Evolutionary conservation across 2,888 invertebrate species (phyloP), one percentile per base, ranked within the genome.

Genomic region (Prosopocoilus inquinatus): DNA sequence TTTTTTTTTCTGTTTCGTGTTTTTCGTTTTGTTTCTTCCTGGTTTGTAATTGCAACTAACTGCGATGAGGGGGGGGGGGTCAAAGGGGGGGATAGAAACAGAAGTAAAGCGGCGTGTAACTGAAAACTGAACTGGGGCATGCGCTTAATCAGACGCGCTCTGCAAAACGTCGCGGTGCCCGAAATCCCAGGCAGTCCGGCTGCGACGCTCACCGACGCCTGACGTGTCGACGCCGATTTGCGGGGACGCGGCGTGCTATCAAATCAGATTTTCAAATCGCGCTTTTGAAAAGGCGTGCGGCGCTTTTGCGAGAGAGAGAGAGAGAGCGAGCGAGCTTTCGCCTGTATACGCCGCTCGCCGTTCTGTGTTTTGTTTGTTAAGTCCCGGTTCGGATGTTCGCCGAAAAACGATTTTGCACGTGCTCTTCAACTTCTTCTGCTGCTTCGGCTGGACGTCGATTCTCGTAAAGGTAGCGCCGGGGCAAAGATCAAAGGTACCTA

Each of bases 131-230:
- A n/a, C 56, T 55, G 46, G 60, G 57, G 58, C 64, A 62, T 62
- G 64, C 64, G 64, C 62, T 53, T 47, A 44, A 55, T 47, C 51
- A 60, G 53, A 62, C 57, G 61, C 61, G 62, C 65, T 60, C 58
- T 59, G 62, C 59, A 59, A 55, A 53, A 55, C 58, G 60, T 59
- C 63, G 64, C 60, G 59, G 57, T 64, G 62, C 61, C 58, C 59
- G 59, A 45, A 59, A 62, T 64, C 66, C 66, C 66, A 66, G 66
- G 66, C 66, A 66, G 64, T 66, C 63, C 63, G 58, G 64, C 62
- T 57, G 55, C 61, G 61, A 58, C 66, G 62, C 56, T 58, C 53
- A 55, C 47, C 53, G 53, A 38, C 57, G 57, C 50, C 51, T 54
- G 53, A 60, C 60, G 58, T 55, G 53, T 55, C 43, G 35, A 45